phyloP scores from a whole-genome alignment of 2,888 invertebrate genomes.

The Baccha elongata region DNA sequence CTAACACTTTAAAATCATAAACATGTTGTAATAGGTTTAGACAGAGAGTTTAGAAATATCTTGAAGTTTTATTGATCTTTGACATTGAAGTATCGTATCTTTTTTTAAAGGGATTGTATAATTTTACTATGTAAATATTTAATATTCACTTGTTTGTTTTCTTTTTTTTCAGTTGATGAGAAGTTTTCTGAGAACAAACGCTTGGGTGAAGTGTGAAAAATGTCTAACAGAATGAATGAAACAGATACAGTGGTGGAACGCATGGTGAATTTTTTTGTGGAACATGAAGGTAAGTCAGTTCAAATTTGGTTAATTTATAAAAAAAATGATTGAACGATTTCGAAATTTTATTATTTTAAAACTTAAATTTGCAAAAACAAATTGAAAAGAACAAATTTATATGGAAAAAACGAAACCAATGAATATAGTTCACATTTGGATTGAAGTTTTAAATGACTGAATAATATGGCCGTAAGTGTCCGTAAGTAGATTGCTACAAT shows the following conservation, averaged over 20 bases:
- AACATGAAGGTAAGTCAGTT: constrained; percentile 82
- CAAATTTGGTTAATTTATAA: too few species aligned
- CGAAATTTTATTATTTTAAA: too few species aligned
- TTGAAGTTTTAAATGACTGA: too few species aligned
- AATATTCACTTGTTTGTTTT: constrained; percentile 6
- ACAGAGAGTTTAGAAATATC: constrained; percentile 4
- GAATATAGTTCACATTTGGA: too few species aligned
- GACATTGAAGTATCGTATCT: constrained; percentile 14
- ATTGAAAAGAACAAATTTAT: too few species aligned
- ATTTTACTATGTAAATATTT: constrained; percentile 18
- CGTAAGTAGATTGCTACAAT: too few species aligned
- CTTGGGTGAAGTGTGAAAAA: constrained; percentile 67
- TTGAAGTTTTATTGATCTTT: constrained; percentile 28
- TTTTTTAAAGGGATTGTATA: constrained; percentile 40
- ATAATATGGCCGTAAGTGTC: too few species aligned
- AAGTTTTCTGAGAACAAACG: not conserved
- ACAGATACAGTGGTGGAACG: constrained; percentile 81
- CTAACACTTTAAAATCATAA: constrained; percentile 28
- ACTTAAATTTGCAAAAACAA: too few species aligned
- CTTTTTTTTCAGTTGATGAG: constrained; percentile 42
- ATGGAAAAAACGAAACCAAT: too few species aligned
- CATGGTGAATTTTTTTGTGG: constrained; percentile 82
- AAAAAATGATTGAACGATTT: too few species aligned
- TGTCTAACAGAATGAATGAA: constrained; percentile 80
- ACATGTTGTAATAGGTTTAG: constrained; percentile 6